Percentiles rank a stretch among this genome's conserved stretches.
Evolutionary conservation across 2,113 vertebrate species (phyloP).

Genomic region (Corapipo altera): DNA sequence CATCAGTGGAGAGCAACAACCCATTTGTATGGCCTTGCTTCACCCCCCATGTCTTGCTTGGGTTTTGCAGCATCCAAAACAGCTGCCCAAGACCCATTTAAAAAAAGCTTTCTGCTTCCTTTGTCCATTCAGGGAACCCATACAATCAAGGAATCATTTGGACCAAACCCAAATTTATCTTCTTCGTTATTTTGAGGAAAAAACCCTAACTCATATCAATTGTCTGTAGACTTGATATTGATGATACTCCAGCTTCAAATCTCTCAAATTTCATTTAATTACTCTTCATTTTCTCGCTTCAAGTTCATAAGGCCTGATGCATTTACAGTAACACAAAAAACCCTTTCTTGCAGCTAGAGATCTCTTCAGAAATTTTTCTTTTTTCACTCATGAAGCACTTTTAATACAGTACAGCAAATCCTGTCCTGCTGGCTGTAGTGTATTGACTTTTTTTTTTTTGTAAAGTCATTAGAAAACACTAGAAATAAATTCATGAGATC

Average conservation of each 20-base stretch:
- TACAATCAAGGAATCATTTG: neutral
- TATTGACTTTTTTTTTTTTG: neutral
- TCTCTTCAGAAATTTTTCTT: neutral
- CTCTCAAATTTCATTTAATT: neutral
- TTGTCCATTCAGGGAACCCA: neutral
- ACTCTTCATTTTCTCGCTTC: neutral
- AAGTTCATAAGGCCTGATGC: neutral
- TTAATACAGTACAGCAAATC: neutral
- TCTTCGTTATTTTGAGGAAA: neutral
- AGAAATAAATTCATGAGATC: neutral
- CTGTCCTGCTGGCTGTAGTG: neutral
- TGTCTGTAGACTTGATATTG: neutral
- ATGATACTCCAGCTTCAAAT: neutral
- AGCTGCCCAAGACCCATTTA: neutral
- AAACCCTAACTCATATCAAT: accelerated
- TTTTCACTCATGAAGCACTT: neutral
- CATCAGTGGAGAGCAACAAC: neutral
- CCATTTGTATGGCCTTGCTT: neutral
- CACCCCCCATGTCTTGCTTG: accelerated
- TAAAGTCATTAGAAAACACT: neutral
- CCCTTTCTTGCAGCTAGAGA: neutral
- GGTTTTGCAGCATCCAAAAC: neutral
- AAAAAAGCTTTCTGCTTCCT: neutral
- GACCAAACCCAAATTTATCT: neutral
- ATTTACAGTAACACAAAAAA: neutral